Evolutionary conservation across 2,797 vertebrate genomes (phyloP), one percentile per base, ranked within the genome.

Genomic region (Heterohyrax brucei): DNA sequence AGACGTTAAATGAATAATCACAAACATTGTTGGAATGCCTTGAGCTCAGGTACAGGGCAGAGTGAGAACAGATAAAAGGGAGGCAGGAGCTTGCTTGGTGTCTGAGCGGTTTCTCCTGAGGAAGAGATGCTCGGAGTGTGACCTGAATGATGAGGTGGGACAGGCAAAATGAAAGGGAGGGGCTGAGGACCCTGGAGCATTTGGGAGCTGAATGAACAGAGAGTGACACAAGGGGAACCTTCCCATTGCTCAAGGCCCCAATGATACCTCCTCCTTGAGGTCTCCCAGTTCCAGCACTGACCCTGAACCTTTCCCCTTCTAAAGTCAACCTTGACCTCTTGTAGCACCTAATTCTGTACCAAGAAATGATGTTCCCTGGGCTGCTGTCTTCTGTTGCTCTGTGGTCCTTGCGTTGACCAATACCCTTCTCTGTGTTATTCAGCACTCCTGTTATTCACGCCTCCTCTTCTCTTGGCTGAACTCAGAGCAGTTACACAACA

Each of bases 391-490:
- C 61, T 53, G 0, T 30, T 68, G 59, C 62, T 46, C 0, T 2
- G 1, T 10, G 83, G 59, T 81, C 18, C 84, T 62, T 9, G 9
- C 39, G 81, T 59, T 84, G 75, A 73, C n/a, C 75, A 80, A 56
- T 81, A 70, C 59, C 44, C 39, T 80, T 30, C n/a, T 77, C 1
- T 64, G 19, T 46, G 33, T 59, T 24, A 4, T 28, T 83, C 5
- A 28, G 53, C 22, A 3, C 33, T 46, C 24, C 46, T 83, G 48
- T 48, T n/a, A 53, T 5, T 30, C 87, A 70, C 77, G 13, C 18
- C 26, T 50, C 73, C 10, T 56, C 77, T 91, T 85, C 70, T 83
- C 77, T 90, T 79, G 56, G 18, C 90, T 93, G 28, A 96, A 81
- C 73, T 68, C 70, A 26, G 80, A 89, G 90, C 8, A 6, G 24